Evolutionary conservation across 2,888 invertebrate genomes (phyloP).

Genomic region (Malacosoma neustria): DNA sequence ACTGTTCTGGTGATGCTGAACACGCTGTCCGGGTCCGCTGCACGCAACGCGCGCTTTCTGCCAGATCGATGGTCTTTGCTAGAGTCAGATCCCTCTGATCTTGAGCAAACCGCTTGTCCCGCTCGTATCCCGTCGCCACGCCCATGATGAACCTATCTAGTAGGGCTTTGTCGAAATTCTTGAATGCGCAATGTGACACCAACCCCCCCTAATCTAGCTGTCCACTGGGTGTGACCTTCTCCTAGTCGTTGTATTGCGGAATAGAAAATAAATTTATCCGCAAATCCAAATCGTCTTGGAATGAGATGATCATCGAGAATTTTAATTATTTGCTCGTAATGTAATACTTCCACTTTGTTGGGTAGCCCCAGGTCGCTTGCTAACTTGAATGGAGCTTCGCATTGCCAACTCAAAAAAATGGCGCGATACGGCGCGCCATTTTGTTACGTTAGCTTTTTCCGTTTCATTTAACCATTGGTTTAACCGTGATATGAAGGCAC

Average conservation of each 20-base stretch:
- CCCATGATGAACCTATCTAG: conserved; percentile 18
- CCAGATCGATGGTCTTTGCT: conserved; percentile 13
- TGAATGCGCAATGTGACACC: conserved; percentile 13
- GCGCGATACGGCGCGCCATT: conserved; percentile 7
- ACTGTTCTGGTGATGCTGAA: no score
- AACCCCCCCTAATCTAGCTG: conserved; percentile 15
- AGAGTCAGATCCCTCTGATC: conserved; percentile 11
- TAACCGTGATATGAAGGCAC: conserved; percentile 8
- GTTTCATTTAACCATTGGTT: conserved; percentile 16
- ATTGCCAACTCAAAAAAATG: conserved; percentile 14
- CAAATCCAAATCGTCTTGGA: conserved; percentile 18
- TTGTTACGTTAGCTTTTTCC: conserved; percentile 7
- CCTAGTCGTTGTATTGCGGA: conserved; percentile 13
- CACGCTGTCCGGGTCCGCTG: neutral
- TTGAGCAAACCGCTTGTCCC: conserved; percentile 16
- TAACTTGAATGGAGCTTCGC: conserved; percentile 12
- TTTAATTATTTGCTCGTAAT: conserved; percentile 11
- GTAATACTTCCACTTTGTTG: conserved; percentile 9
- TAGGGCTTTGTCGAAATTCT: conserved; percentile 15
- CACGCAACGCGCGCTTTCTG: conserved; percentile 8
- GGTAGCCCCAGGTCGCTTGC: conserved; percentile 15
- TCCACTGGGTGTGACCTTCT: conserved; percentile 17
- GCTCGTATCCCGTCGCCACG: conserved; percentile 14
- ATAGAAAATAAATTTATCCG: conserved; percentile 20
- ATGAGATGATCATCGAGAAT: conserved; percentile 19